A percentile compares a stretch with the other conserved stretches of the same genome.
Evolutionary conservation across 2,797 vertebrate species (phyloP).

Genomic region (Hippopotamyrus pictus): DNA sequence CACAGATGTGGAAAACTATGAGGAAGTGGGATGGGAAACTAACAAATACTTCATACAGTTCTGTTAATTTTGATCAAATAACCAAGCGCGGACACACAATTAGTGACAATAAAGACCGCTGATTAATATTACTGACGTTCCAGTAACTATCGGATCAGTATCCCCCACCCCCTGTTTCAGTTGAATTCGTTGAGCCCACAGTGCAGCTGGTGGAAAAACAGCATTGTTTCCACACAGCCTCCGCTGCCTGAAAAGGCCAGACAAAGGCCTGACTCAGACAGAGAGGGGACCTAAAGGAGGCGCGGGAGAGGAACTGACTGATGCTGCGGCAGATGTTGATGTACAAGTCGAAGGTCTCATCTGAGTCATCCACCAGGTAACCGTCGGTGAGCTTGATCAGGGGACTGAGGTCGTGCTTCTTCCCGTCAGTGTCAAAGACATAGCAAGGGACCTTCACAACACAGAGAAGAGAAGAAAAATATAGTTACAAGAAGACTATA

Average conservation of each 20-base stretch:
- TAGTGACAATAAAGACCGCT: neutral
- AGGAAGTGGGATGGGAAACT: neutral
- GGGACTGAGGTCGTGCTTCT: slow-evolving; percentile 87
- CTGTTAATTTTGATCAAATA: neutral
- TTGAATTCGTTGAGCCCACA: neutral
- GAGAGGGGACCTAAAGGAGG: neutral
- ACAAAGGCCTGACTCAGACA: neutral
- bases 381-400: slow-evolving; percentile 73
- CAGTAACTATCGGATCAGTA: neutral
- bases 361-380: slow-evolving; percentile 82
- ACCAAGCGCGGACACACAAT: neutral
- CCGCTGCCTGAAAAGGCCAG: neutral
- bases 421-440: slow-evolving; percentile 67
- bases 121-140: neutral
- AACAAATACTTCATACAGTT: neutral
- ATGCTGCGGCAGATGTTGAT: slow-evolving; percentile 91
- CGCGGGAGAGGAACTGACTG: slow-evolving; percentile 56
- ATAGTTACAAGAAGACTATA: neutral
- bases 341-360: slow-evolving; percentile 69
- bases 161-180: neutral
- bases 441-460: slow-evolving; percentile 83
- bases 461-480: slow-evolving; percentile 1
- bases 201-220: neutral
- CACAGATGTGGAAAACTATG: neutral
- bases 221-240: neutral